Evolutionary conservation across 2,113 vertebrate species (phyloP).

Genomic region (Lontra canadensis): DNA sequence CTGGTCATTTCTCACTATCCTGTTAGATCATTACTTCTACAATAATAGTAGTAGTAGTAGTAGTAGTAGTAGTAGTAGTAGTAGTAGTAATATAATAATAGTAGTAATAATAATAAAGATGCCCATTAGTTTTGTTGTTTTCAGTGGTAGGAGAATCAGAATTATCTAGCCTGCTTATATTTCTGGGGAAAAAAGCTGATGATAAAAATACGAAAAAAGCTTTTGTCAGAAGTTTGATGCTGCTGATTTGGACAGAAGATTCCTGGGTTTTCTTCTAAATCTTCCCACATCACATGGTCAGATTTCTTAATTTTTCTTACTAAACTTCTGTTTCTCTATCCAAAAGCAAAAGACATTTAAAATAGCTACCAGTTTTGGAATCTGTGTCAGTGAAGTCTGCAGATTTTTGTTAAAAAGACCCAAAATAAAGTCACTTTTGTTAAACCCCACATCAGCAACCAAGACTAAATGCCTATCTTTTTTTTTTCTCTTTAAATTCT

Average conservation of each 20-base stretch:
- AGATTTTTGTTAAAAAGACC: not conserved
- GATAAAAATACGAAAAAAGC: not conserved
- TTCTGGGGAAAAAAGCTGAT: not conserved
- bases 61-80: not conserved
- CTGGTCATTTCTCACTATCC: not conserved
- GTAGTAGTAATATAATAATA: not conserved
- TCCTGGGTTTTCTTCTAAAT: not conserved
- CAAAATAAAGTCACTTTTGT: not conserved
- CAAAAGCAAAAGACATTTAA: not conserved
- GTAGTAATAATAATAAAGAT: not conserved
- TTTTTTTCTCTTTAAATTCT: not conserved
- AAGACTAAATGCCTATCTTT: not conserved
- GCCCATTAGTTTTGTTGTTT: not conserved
- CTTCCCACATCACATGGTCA: not conserved
- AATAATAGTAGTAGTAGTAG: not conserved
- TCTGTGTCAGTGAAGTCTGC: not conserved
- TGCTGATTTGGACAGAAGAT: not conserved
- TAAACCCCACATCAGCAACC: not conserved
- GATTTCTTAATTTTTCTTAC: slow-evolving; percentile 3
- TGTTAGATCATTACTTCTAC: not conserved
- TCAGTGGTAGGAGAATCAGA: not conserved
- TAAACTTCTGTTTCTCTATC: not conserved
- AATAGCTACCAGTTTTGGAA: slow-evolving; percentile 3
- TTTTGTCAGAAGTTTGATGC: not conserved
- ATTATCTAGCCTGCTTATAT: not conserved